Percentiles rank a stretch among this genome's conserved stretches.
These are phyloP conservation scores for Hypomecis punctinalis DNA, from an alignment of 2,888 invertebrate genomes.

Conservation along the genomic window DNA sequence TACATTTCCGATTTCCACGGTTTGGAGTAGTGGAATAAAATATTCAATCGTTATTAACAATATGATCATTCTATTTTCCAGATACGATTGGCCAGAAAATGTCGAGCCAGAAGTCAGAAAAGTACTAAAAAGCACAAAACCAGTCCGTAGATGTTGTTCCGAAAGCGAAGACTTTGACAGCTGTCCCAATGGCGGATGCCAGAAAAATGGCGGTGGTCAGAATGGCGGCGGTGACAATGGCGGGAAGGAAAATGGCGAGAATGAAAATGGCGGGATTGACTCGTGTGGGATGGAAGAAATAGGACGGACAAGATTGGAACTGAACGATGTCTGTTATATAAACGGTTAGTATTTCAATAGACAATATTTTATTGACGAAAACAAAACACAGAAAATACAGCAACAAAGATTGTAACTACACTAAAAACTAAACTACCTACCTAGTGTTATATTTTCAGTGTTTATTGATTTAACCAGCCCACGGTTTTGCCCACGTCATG, in stretches of 20 bases:
- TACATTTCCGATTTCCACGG: too few relatives aligned
- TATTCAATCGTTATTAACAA: neutral
- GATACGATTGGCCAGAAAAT: constrained; percentile 91
- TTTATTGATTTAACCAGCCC: too few relatives aligned
- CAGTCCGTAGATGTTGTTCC: constrained; percentile 56
- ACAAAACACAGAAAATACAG: too few relatives aligned
- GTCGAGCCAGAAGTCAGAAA: constrained; percentile 73
- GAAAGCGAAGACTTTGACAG: constrained; percentile 51
- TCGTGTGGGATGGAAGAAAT: constrained; percentile 86
- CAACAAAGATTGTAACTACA: too few relatives aligned
- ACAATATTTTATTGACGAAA: too few relatives aligned
- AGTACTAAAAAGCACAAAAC: constrained; percentile 56
- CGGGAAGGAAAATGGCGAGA: constrained; percentile 40
- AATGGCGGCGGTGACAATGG: constrained; percentile 39
- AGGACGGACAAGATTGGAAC: constrained; percentile 86
- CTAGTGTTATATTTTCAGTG: too few relatives aligned
- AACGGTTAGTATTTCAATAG: constrained; percentile 91
- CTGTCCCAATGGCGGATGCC: constrained; percentile 35
- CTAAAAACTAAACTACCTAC: too few relatives aligned
- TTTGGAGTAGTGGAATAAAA: too few relatives aligned
- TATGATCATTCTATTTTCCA: constrained; percentile 50
- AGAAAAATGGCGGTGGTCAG: constrained; percentile 46
- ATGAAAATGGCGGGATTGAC: constrained; percentile 41
- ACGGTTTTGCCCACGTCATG: too few relatives aligned
- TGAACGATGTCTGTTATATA: constrained; percentile 96